Percentiles rank a stretch among this genome's conserved stretches.
These are phyloP conservation scores for Caiman crocodilus DNA, from an alignment of 2,797 vertebrate species.

Conservation along the genomic window DNA sequence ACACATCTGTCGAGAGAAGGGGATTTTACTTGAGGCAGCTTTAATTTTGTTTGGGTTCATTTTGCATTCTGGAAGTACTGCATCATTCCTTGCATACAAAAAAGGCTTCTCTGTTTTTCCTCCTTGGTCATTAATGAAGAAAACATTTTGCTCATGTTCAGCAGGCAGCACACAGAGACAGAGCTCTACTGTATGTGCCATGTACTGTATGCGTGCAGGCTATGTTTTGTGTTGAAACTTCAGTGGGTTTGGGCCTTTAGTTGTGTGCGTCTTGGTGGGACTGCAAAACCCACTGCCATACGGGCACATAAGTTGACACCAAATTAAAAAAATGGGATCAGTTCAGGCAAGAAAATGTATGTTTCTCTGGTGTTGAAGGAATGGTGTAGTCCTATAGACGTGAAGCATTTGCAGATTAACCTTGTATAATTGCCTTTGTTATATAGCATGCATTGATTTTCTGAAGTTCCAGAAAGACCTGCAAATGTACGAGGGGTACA, in stretches of 20 bases:
- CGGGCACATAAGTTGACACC: not conserved
- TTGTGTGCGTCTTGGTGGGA: not conserved
- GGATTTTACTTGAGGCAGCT: not conserved
- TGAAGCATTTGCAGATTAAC: not conserved
- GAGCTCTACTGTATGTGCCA: not conserved
- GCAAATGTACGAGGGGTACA: not conserved
- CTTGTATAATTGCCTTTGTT: not conserved
- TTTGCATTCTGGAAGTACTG: not conserved
- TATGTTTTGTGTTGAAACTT: not conserved
- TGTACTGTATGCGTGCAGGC: not conserved
- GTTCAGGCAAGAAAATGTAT: not conserved
- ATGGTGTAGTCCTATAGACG: not conserved
- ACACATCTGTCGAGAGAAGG: no score
- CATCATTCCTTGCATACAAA: fast-evolving
- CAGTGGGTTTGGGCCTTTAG: not conserved
- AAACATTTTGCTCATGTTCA: not conserved
- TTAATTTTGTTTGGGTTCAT: not conserved
- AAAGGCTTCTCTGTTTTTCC: not conserved
- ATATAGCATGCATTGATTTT: no score
- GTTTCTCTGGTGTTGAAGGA: not conserved
- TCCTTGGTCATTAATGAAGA: fast-evolving
- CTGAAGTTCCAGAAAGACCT: not conserved
- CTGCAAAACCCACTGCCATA: not conserved
- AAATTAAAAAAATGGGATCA: not conserved
- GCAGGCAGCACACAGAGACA: not conserved